Percentiles rank a stretch among this genome's conserved stretches.
Evolutionary conservation across 2,797 vertebrate species (phyloP).

Genomic region (Salmo trutta): DNA sequence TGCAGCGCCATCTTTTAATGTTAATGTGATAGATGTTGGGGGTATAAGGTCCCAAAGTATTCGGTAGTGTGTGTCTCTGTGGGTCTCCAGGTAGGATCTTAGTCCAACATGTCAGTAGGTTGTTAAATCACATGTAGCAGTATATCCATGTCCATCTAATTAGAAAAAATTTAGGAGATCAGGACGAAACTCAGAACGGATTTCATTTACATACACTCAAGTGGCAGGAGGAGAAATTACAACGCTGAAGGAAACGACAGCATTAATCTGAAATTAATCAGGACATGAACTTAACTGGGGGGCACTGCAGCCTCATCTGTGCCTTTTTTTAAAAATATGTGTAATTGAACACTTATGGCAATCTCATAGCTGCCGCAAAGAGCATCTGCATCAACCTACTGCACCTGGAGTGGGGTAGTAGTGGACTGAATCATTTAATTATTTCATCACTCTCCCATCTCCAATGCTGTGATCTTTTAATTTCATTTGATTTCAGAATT

Average conservation of each 20-base stretch:
- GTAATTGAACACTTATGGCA: conserved; percentile 69
- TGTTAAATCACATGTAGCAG: conserved; percentile 61
- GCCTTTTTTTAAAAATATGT: conserved; percentile 50
- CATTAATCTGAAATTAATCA: conserved; percentile 75
- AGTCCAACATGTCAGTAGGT: conserved; percentile 61
- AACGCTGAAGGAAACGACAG: conserved; percentile 53
- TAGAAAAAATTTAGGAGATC: conserved; percentile 69
- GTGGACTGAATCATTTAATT: conserved; percentile 60
- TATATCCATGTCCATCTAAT: conserved; percentile 68
- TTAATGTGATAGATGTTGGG: conserved; percentile 19
- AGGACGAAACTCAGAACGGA: conserved; percentile 50
- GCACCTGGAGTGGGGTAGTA: conserved; percentile 55
- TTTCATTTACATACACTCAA: conserved; percentile 36
- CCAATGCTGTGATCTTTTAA: conserved; percentile 53
- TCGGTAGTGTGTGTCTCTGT: conserved; percentile 29
- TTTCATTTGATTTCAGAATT: conserved; percentile 64
- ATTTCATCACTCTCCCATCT: conserved; percentile 38
- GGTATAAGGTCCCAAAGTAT: conserved; percentile 37
- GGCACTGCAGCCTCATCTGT: conserved; percentile 33
- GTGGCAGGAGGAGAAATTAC: conserved; percentile 59
- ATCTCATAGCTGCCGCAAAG: conserved; percentile 55
- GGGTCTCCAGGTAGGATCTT: conserved; percentile 43
- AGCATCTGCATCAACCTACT: conserved; percentile 60
- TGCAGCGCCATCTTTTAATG: no score
- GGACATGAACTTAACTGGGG: conserved; percentile 53